Conservation (phyloP, 23 tunicate species). For the Clavelina lepadiformis region DNA sequence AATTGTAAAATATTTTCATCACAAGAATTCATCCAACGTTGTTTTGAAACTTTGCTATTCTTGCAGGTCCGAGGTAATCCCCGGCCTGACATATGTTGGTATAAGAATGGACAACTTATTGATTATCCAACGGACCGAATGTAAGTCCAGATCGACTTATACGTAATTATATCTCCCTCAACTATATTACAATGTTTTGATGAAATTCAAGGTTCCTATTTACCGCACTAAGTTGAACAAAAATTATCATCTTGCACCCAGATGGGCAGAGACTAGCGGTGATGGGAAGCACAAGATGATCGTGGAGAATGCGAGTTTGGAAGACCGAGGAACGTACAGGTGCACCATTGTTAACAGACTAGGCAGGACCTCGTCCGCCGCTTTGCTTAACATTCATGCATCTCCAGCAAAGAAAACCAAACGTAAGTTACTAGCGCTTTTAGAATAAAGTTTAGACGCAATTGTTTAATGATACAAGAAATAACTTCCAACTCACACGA, state of each 20-base stretch:
- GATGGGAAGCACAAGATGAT: slow-evolving; percentile 21
- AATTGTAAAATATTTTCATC: too few relatives aligned
- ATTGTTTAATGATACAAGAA: too few relatives aligned
- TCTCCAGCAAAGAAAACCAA: background rate
- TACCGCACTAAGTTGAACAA: too few relatives aligned
- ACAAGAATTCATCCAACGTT: too few relatives aligned
- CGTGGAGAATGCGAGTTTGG: background rate
- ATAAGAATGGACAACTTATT: slow-evolving; percentile 15
- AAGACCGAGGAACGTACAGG: slow-evolving; percentile 21
- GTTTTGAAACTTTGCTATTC: too few relatives aligned
- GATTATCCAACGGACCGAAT: background rate
- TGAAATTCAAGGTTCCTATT: too few relatives aligned
- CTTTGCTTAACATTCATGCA: background rate
- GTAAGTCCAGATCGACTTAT: background rate
- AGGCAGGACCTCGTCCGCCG: slow-evolving; percentile 29
- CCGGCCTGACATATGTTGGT: slow-evolving; percentile 22
- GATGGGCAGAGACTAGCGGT: slow-evolving; percentile 30
- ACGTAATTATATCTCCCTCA: background rate
- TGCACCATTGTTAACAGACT: slow-evolving; percentile 30
- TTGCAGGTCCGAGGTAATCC: slow-evolving; percentile 39
- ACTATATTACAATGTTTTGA: too few relatives aligned
- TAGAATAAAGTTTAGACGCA: too few relatives aligned
- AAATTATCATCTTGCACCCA: too few relatives aligned
- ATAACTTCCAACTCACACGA: too few relatives aligned
- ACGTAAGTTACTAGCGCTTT: background rate